Percentiles rank a stretch among this genome's conserved stretches.
phyloP scores from a whole-genome alignment of 2,888 invertebrate genomes.

The Tenthredo notha region DNA sequence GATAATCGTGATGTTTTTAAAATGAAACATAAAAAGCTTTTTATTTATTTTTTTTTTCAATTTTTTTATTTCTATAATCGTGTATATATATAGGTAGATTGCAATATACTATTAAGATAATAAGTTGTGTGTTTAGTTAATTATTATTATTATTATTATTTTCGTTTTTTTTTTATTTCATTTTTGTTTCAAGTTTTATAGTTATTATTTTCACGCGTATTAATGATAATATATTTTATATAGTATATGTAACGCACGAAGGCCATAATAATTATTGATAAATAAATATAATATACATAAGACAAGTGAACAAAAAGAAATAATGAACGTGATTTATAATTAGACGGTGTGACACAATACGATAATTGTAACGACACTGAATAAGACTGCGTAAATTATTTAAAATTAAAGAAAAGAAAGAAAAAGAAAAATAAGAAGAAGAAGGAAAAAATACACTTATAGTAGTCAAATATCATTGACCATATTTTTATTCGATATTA shows the following conservation, averaged over 20 bases:
- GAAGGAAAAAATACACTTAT: not conserved
- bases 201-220: too few relatives aligned
- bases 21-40: not conserved
- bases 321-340: not conserved
- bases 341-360: not conserved
- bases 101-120: too few relatives aligned
- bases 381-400: constrained; percentile 24
- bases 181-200: not conserved
- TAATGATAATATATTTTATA: too few relatives aligned
- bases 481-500: not conserved
- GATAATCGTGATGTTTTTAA: not conserved
- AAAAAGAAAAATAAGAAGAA: not conserved
- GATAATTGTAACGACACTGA: constrained; percentile 14
- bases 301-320: not conserved
- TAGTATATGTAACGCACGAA: not conserved
- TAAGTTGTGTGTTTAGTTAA: too few relatives aligned
- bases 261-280: not conserved
- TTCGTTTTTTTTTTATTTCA: not conserved
- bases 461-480: constrained; percentile 6
- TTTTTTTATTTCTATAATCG: too few relatives aligned
- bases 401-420: not conserved
- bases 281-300: not conserved
- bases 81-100: too few relatives aligned
- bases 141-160: too few relatives aligned
- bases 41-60: not conserved